Percentiles rank a stretch among this genome's conserved stretches.
Evolutionary conservation across 2,888 invertebrate species (phyloP).

Genomic region (Pristionchus arcanus): DNA sequence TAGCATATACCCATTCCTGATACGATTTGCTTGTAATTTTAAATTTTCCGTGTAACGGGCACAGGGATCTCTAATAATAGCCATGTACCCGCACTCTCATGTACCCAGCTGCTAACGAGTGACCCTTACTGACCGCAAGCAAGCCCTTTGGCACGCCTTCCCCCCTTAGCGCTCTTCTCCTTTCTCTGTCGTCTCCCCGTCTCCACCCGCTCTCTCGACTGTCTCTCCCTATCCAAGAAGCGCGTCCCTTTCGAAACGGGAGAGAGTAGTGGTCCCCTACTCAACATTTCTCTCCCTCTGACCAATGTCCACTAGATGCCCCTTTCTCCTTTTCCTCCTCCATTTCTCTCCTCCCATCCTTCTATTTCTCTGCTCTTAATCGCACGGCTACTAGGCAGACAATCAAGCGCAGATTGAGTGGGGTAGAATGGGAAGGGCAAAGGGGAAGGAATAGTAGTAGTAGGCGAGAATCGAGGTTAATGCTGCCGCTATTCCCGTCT

Average conservation of each 20-base stretch:
- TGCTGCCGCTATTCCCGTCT: not conserved
- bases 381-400: conserved; percentile 3
- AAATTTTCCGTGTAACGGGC: too few species aligned
- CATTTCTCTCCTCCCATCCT: conserved; percentile 1
- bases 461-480: not conserved
- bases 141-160: not conserved
- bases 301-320: not conserved
- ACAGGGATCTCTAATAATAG: not conserved
- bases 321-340: not conserved
- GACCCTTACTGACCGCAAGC: not conserved
- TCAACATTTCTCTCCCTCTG: not conserved
- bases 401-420: conserved; percentile 32
- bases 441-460: not conserved
- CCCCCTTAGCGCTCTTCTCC: not conserved
- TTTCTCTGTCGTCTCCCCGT: not conserved
- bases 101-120: not conserved
- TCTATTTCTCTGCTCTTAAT: conserved; percentile 1
- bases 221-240: not conserved
- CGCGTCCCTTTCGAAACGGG: too few species aligned
- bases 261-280: not conserved
- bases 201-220: not conserved
- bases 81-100: not conserved
- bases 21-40: too few species aligned
- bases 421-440: not conserved
- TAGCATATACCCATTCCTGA: too few species aligned